Percentiles rank a stretch among this genome's conserved stretches.
These are phyloP conservation scores for Peromyscus maniculatus DNA, from an alignment of 2,113 vertebrate species.

Conservation along the genomic window DNA sequence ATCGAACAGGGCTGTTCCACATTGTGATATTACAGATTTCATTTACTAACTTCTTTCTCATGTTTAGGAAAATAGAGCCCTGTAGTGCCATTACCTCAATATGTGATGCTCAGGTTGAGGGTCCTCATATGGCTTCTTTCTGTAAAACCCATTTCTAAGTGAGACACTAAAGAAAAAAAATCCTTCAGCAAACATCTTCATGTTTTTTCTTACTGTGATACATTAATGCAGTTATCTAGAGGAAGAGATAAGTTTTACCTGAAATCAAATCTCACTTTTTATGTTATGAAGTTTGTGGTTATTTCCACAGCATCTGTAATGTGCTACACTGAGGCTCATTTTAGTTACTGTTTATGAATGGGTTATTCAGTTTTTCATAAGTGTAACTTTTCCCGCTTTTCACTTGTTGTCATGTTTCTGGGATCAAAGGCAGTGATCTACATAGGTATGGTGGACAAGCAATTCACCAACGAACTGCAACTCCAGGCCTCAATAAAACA, in stretches of 20 bases:
- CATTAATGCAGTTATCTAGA: background rate
- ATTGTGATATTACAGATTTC: background rate
- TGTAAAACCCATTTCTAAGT: background rate
- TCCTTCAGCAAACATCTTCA: background rate
- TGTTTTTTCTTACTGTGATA: background rate
- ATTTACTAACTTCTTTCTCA: background rate
- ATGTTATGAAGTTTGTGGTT: background rate
- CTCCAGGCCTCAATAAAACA: background rate
- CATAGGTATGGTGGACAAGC: background rate
- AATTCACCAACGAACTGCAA: background rate
- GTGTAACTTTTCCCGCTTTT: no score
- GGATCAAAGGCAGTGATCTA: background rate
- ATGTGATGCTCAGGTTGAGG: background rate
- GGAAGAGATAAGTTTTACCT: background rate
- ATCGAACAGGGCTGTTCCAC: background rate
- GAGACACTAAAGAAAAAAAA: background rate
- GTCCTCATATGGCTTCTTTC: background rate
- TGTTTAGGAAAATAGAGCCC: background rate
- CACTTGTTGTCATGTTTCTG: background rate
- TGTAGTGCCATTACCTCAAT: background rate
- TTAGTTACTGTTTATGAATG: background rate
- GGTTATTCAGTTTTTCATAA: background rate
- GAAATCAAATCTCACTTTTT: background rate
- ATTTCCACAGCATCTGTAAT: background rate
- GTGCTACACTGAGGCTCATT: background rate